Percentiles rank a stretch among this genome's conserved stretches.
phyloP scores from a whole-genome alignment of 2,888 invertebrate species.

The Hirtodrosophila histrioides region DNA sequence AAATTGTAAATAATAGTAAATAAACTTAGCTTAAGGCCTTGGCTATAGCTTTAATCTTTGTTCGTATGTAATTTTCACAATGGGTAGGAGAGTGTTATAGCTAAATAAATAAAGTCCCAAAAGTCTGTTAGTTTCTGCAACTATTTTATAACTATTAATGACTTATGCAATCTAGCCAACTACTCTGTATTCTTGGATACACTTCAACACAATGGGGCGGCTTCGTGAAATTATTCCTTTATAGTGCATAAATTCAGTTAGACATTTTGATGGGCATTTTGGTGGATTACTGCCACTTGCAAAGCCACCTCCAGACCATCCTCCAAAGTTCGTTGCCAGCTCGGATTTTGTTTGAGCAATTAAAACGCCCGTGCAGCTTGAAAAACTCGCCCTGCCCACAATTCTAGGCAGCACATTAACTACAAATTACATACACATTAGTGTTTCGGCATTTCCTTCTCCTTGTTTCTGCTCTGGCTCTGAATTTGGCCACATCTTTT shows the following conservation, averaged over 20 bases:
- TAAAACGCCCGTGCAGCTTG: conserved; percentile 48
- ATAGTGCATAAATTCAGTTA: conserved; percentile 29
- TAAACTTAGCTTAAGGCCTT: no score
- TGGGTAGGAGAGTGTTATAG: no score
- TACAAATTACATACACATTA: conserved; percentile 80
- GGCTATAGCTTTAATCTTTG: no score
- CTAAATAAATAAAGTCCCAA: no score
- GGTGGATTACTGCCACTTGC: not conserved
- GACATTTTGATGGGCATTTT: conserved; percentile 29
- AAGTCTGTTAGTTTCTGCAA: no score
- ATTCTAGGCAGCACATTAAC: conserved; percentile 69
- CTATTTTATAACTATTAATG: no score
- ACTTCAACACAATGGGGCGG: no score
- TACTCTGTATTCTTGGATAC: no score
- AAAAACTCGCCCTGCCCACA: conserved; percentile 31
- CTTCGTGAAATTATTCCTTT: conserved; percentile 16
- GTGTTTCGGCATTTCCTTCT: conserved; percentile 67
- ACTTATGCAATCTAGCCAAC: no score
- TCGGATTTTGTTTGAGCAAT: conserved; percentile 58
- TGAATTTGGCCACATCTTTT: conserved; percentile 14
- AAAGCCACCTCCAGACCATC: conserved; percentile 3
- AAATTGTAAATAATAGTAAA: no score
- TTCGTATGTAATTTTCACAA: no score
- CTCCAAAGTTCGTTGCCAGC: conserved; percentile 1
- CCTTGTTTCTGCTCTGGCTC: conserved; percentile 25